Base-by-base conservation (phyloP, 35 echinoderm and acorn worm genomes). In the Amphiura filiformis region DNA sequence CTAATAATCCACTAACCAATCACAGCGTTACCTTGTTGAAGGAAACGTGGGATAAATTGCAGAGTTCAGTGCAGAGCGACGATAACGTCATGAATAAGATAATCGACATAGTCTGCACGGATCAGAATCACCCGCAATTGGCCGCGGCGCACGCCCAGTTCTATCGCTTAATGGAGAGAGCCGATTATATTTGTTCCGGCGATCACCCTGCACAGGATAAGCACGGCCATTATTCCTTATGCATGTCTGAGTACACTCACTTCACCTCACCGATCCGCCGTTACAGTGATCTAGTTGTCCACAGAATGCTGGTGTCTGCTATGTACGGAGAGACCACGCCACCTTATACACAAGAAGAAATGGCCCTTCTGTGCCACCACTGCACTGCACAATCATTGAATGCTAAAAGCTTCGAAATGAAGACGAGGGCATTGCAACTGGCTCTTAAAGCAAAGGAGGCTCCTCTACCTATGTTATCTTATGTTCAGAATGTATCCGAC, bases 201-300 rank as follows among this genome's bases (percentile, higher is more conserved):
- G 82, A 90, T 44, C 86, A 91, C 32, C 65, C 57, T 35, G 75
- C 28, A n/a, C 36, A 28, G 39, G 41, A 77, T 26, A 84, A 83
- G 38, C 49, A 78, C 52, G 28, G 17, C 15, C 96, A 98, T 75
- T 89, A 85, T 41, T 94, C 96, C 20, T 88, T 98, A 40, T 56
- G 86, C 13, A 81, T 88, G 78, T 44, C 84, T 11, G 78, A 81
- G 22, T 97, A 97, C 65, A 93, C 91, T 26, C 95, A 97, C 47
- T 97, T 97, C 76, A 97, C 95, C 39, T 97, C 95, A 76, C 95
- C 95, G 13, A 97, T 97, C 14, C 90, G 95, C 34, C 80, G 95
- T 22, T 97, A 88, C 56, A 91, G 93, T 35, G 95, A 97, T 36
- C 82, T 98, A 20, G 90, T 98, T 1, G 96, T 98, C 11, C 96